Evolutionary conservation across 53 echinoderm and acorn worm genomes (phyloP).

Genomic region (Holothuria scabra): DNA sequence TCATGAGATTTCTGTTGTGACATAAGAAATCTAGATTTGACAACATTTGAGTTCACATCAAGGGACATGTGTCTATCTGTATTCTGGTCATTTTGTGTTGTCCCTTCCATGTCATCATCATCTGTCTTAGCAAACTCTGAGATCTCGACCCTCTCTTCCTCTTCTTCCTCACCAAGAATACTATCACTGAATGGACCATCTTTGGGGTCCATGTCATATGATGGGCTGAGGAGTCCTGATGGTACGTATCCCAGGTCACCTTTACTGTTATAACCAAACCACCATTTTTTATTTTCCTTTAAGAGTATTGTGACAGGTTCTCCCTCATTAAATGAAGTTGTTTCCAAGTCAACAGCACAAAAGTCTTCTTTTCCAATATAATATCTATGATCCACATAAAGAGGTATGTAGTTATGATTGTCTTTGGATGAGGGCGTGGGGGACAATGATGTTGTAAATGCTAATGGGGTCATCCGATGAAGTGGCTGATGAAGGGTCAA

Average conservation of each 20-base stretch:
- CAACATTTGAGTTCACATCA: constrained; percentile 65
- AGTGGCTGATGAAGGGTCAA: constrained; percentile 77
- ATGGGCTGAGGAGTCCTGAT: constrained; percentile 67
- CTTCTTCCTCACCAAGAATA: constrained; percentile 26
- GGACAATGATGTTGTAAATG: constrained; percentile 78
- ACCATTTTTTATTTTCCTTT: constrained; percentile 95
- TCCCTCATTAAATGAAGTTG: constrained; percentile 81
- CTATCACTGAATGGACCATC: constrained; percentile 11
- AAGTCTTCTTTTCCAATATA: constrained; percentile 87
- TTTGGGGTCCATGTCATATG: constrained; percentile 30
- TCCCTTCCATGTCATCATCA: constrained; percentile 26
- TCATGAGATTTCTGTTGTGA: constrained; percentile 45
- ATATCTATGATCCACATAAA: constrained; percentile 91
- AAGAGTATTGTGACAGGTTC: constrained; percentile 85
- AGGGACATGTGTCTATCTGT: not conserved
- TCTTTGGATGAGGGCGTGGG: constrained; percentile 77
- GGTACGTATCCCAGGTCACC: constrained; percentile 90
- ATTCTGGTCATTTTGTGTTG: constrained; percentile 2
- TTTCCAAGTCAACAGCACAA: constrained; percentile 75
- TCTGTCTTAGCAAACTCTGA: constrained; percentile 58
- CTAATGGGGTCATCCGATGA: constrained; percentile 86
- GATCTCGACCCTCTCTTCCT: constrained; percentile 61
- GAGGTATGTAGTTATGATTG: constrained; percentile 97
- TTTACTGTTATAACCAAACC: constrained; percentile 85
- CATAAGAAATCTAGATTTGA: constrained; percentile 48